Conservation (phyloP, 2,888 invertebrate genomes). For the Athrips mouffetella region DNA sequence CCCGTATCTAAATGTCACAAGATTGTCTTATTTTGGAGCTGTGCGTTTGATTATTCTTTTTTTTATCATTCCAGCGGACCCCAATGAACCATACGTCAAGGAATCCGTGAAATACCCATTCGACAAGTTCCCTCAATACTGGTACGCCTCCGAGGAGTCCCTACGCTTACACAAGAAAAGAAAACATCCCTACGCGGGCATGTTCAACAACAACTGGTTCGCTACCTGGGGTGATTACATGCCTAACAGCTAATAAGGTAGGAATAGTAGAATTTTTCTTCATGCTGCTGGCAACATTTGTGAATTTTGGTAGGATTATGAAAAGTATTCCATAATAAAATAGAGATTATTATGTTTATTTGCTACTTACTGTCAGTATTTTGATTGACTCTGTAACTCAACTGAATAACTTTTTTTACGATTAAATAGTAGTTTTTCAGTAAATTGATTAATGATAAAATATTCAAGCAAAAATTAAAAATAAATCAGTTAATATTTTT, state of each 20-base stretch:
- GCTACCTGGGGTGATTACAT: constrained; percentile 52
- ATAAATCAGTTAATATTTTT: no score
- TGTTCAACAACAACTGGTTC: constrained; percentile 62
- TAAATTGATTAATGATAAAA: no score
- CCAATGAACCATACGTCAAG: constrained; percentile 51
- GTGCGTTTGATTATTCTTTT: neutral
- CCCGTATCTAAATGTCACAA: no score
- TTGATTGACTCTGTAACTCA: no score
- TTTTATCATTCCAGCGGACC: constrained; percentile 44
- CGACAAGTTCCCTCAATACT: constrained; percentile 62
- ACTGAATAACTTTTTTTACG: no score
- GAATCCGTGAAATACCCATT: constrained; percentile 58
- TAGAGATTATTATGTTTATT: neutral
- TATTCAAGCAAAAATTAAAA: no score
- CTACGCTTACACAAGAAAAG: constrained; percentile 62
- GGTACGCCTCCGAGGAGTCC: constrained; percentile 70
- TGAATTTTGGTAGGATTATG: neutral
- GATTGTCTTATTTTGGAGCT: no score
- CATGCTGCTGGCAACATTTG: neutral
- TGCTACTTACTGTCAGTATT: neutral
- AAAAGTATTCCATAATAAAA: no score
- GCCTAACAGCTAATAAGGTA: constrained; percentile 61
- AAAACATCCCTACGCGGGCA: constrained; percentile 65
- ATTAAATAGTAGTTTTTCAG: no score
- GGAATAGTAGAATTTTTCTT: constrained; percentile 27